Conservation (phyloP, 2,888 invertebrate genomes). For the Caenorhabditis japonica region DNA sequence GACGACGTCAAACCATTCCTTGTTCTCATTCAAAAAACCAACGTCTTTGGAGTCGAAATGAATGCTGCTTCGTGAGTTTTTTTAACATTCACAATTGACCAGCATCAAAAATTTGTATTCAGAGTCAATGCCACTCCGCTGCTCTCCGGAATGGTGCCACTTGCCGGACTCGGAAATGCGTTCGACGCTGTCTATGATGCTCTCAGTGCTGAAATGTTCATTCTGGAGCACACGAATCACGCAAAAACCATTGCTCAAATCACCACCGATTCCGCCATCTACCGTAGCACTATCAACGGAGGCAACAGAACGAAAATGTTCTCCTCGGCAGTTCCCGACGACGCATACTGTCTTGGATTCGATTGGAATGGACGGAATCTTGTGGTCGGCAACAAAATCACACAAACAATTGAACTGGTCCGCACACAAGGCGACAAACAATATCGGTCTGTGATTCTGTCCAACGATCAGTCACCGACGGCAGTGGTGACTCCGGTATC, state of each 20-base stretch:
- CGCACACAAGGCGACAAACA: conserved; percentile 77
- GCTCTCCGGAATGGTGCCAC: conserved; percentile 78
- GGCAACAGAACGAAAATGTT: conserved; percentile 63
- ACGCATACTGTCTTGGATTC: conserved; percentile 91
- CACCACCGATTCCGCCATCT: conserved; percentile 72
- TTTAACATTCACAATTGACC: too few species aligned
- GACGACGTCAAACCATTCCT: conserved; percentile 88
- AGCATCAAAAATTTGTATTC: conserved; percentile 1
- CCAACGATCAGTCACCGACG: conserved; percentile 88
- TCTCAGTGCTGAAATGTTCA: conserved; percentile 82
- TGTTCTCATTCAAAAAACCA: conserved; percentile 91
- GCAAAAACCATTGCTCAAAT: conserved; percentile 71
- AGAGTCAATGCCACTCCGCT: conserved; percentile 78
- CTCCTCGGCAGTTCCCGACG: conserved; percentile 80
- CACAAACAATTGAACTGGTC: conserved; percentile 91
- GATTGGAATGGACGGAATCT: conserved; percentile 97
- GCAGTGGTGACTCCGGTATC: conserved; percentile 88
- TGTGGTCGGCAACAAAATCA: conserved; percentile 87
- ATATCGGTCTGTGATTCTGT: conserved; percentile 88
- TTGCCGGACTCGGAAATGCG: conserved; percentile 82
- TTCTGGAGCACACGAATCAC: conserved; percentile 75
- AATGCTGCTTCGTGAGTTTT: conserved; percentile 18
- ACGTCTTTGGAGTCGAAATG: conserved; percentile 82
- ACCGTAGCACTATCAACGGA: conserved; percentile 79
- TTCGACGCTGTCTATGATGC: conserved; percentile 92